Evolutionary conservation across 2,888 invertebrate genomes (phyloP), one percentile per base, ranked within the genome.

Genomic region (Quadroppia sp.): DNA sequence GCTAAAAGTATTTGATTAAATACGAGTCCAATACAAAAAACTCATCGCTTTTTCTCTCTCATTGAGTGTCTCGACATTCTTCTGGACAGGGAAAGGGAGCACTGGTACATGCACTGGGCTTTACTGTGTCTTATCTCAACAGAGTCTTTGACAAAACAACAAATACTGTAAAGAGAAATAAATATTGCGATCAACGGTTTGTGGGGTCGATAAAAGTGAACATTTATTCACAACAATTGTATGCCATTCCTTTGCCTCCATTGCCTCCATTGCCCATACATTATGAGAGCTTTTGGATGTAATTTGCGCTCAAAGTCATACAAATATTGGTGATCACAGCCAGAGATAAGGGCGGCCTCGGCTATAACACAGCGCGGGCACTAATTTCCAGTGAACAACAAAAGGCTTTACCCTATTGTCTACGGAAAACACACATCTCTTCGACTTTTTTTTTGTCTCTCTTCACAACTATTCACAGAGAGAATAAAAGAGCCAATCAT

Each of bases 201-300:
- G 64, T 64, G 40, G 28, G 64, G 64, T 64, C 64, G 64, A 64
- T 64, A 64, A 64, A 64, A 64, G 64, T 64, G 36, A 64, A 32
- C 64, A 64, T 64, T 64, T 64, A 64, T 64, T 64, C 40, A 56
- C 56, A n/a, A n/a, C n/a, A 56, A 28, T 56, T 30, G 53, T 53
- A 13, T 15, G 56, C 56, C n/a, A n/a, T 23, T 56, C 28, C 56
- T 30, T 56, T 56, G 56, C 56, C 56, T 28, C 28, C 56, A 15
- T 28, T 28, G 56, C 30, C 56, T 30, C 13, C 56, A 56, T 56
- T 56, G 53, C 36, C 36, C 4, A 36, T 11, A 36, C 36, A n/a
- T n/a, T n/a, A n/a, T 20, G 56, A 56, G 36, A 30, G 64, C 64
- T 40, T 40, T 53, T 6, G 2, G 23, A 15, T 64, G 64, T 64